Conservation (phyloP, 2,888 invertebrate genomes). For the Phorcus lineatus region DNA sequence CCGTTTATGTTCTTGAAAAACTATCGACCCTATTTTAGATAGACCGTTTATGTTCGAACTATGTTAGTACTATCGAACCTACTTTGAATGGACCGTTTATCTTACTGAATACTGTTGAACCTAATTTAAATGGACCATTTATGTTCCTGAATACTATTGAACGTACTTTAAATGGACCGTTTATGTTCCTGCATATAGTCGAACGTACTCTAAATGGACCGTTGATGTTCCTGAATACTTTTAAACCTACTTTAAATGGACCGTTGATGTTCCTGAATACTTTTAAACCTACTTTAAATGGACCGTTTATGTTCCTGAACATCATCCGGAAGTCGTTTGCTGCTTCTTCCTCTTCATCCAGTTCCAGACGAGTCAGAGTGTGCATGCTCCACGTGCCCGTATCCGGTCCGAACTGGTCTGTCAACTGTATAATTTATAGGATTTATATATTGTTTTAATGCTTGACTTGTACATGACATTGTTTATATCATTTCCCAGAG, state of each 20-base stretch:
- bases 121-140: slow-evolving; percentile 73
- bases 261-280: no score
- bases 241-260: not conserved
- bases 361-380: slow-evolving; percentile 73
- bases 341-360: slow-evolving; percentile 66
- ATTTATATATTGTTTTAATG: no score
- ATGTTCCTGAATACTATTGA: slow-evolving; percentile 70
- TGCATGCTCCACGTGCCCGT: slow-evolving; percentile 76
- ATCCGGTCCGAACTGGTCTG: slow-evolving; percentile 67
- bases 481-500: no score
- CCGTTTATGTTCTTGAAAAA: not conserved
- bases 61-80: not conserved
- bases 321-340: slow-evolving; percentile 68
- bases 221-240: not conserved
- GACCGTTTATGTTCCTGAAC: slow-evolving; percentile 69
- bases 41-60: no score
- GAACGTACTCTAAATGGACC: not conserved
- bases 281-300: slow-evolving; percentile 70
- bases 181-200: not conserved
- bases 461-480: no score
- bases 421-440: slow-evolving; percentile 6
- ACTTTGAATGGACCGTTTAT: slow-evolving; percentile 73
- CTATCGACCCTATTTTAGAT: no score
- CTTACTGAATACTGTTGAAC: slow-evolving; percentile 69
- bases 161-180: not conserved